Percentiles rank a stretch among this genome's conserved stretches.
Evolutionary conservation across 2,888 invertebrate species (phyloP).

Genomic region (Steinernema scapterisci): DNA sequence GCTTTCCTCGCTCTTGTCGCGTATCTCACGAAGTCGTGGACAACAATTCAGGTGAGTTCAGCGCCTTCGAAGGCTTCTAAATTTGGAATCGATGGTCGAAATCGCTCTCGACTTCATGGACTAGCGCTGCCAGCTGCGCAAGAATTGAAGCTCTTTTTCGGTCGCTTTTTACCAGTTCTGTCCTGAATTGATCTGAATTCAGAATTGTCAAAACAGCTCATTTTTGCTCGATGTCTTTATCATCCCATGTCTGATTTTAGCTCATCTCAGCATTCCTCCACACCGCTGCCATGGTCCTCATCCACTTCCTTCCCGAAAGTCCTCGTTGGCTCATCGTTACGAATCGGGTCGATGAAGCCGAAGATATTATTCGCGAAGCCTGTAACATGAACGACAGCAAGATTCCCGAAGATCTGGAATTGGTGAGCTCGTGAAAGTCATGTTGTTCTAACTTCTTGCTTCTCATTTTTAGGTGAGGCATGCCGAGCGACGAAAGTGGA

Average conservation of each 20-base stretch:
- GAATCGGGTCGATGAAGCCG: conserved; percentile 66
- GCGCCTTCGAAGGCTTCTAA: conserved; percentile 37
- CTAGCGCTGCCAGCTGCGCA: no score
- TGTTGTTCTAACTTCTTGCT: not conserved
- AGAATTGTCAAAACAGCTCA: no score
- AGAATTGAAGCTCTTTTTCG: no score
- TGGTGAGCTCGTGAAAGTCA: conserved; percentile 44
- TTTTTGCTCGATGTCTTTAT: not conserved
- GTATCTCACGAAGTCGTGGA: conserved; percentile 65
- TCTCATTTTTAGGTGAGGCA: conserved; percentile 49
- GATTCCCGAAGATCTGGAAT: conserved; percentile 65
- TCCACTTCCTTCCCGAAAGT: conserved; percentile 66
- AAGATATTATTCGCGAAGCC: conserved; percentile 65
- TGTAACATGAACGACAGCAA: conserved; percentile 63
- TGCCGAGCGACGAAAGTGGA: conserved; percentile 63
- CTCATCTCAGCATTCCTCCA: conserved; percentile 65
- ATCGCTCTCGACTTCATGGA: no score
- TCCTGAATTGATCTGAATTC: no score
- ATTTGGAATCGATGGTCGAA: conserved; percentile 23
- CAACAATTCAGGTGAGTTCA: conserved; percentile 56
- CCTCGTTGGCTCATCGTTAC: conserved; percentile 67
- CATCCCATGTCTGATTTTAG: conserved; percentile 37
- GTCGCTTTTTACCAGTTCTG: no score
- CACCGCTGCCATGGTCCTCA: conserved; percentile 61
- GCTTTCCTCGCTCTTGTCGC: conserved; percentile 67